These are phyloP conservation scores for Gadopsis bispinosus DNA, from an alignment of 2,797 vertebrate genomes.

Conservation along the genomic window DNA sequence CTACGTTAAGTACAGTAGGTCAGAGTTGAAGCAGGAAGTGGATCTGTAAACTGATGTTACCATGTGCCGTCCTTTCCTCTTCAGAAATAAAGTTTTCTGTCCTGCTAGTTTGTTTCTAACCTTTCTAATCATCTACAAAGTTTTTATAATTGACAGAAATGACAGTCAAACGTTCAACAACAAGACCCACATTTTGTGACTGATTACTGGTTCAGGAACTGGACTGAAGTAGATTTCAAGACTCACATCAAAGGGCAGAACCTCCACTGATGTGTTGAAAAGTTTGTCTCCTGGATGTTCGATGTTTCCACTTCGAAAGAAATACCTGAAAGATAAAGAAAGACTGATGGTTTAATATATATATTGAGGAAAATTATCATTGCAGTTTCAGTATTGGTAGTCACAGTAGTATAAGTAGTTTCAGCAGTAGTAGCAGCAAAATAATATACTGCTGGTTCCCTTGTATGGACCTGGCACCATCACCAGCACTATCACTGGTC, in stretches of 20 bases:
- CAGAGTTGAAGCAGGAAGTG: too few species aligned
- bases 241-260: conserved; percentile 96
- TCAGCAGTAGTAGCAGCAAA: neutral
- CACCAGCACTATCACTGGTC: too few species aligned
- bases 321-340: conserved; percentile 86
- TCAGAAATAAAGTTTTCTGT: neutral
- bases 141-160: neutral
- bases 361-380: neutral
- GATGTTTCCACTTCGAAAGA: conserved; percentile 97
- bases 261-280: conserved; percentile 97
- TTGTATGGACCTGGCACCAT: neutral
- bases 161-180: neutral
- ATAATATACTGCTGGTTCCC: neutral
- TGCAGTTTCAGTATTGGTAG: neutral
- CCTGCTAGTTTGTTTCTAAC: neutral
- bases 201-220: neutral
- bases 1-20: too few species aligned
- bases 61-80: neutral
- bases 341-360: neutral
- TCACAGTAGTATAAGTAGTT: too few species aligned
- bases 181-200: too few species aligned
- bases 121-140: too few species aligned
- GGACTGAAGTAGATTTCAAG: neutral
- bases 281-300: conserved; percentile 99
- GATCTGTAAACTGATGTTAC: too few species aligned